phyloP scores from a whole-genome alignment of 2,888 invertebrate genomes.

The Acanthosoma haemorrhoidale region DNA sequence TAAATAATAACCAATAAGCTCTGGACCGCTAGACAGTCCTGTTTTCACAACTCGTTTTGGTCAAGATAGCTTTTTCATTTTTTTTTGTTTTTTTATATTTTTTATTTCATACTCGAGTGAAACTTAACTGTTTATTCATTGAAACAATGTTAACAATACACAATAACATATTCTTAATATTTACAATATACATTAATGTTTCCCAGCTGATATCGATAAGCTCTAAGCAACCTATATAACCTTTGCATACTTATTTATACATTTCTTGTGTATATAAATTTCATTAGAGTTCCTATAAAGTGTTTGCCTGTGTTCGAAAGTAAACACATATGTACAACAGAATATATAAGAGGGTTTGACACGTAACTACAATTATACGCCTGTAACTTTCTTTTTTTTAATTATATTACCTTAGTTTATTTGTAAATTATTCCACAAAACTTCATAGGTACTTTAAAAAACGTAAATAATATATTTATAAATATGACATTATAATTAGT shows the following conservation, averaged over 20 bases:
- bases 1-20: slow-evolving; percentile 21
- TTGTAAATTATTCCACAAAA: neutral
- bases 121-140: neutral
- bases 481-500: neutral
- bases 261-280: slow-evolving; percentile 15
- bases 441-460: neutral
- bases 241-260: slow-evolving; percentile 24
- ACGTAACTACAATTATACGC: neutral
- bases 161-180: slow-evolving; percentile 21
- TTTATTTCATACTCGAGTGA: neutral
- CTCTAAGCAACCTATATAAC: slow-evolving; percentile 24
- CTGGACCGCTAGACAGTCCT: slow-evolving; percentile 18
- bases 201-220: slow-evolving; percentile 24
- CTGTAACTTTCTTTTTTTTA: neutral
- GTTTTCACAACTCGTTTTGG: slow-evolving; percentile 27
- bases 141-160: slow-evolving; percentile 22
- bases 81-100: neutral
- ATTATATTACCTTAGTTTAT: neutral
- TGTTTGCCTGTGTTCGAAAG: neutral
- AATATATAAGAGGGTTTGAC: neutral
- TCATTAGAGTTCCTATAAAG: slow-evolving; percentile 1
- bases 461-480: neutral
- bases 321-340: neutral
- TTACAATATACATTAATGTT: slow-evolving; percentile 26
- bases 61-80: slow-evolving; percentile 3